Conservation (phyloP, 2,888 invertebrate species). For the Hermaeophaga mercurialis region DNA sequence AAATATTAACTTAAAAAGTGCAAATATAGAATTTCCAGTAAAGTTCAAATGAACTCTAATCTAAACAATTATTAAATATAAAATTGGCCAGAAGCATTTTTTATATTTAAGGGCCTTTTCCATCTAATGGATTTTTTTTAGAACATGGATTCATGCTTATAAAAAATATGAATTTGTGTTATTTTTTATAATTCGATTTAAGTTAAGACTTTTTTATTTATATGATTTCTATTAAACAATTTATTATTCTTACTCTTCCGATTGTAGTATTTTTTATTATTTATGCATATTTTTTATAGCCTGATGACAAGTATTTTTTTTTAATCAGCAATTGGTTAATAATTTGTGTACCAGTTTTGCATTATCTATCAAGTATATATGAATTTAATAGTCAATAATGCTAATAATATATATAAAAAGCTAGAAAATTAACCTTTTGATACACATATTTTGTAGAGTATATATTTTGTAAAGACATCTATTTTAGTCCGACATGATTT, state of each 20-base stretch:
- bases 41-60: constrained; percentile 10
- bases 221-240: constrained; percentile 22
- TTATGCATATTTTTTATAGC: constrained; percentile 17
- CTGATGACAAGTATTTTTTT: constrained; percentile 33
- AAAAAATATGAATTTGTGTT: constrained; percentile 2
- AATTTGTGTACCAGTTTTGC: constrained; percentile 18
- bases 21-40: not conserved
- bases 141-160: constrained; percentile 4
- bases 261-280: constrained; percentile 23
- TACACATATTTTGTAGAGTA: constrained; percentile 51
- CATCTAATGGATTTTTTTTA: constrained; percentile 16
- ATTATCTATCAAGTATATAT: constrained; percentile 17
- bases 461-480: constrained; percentile 52
- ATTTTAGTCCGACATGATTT: constrained; percentile 44
- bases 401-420: constrained; percentile 38
- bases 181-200: constrained; percentile 31
- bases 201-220: constrained; percentile 34
- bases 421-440: constrained; percentile 46
- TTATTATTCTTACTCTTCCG: constrained; percentile 16
- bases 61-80: constrained; percentile 16
- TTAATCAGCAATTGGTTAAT: constrained; percentile 15
- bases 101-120: constrained; percentile 21
- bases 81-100: constrained; percentile 29
- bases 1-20: not conserved
- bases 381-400: constrained; percentile 32